These are phyloP conservation scores for Acanthiza pusilla DNA, from an alignment of 2,797 vertebrate genomes.

Conservation along the genomic window DNA sequence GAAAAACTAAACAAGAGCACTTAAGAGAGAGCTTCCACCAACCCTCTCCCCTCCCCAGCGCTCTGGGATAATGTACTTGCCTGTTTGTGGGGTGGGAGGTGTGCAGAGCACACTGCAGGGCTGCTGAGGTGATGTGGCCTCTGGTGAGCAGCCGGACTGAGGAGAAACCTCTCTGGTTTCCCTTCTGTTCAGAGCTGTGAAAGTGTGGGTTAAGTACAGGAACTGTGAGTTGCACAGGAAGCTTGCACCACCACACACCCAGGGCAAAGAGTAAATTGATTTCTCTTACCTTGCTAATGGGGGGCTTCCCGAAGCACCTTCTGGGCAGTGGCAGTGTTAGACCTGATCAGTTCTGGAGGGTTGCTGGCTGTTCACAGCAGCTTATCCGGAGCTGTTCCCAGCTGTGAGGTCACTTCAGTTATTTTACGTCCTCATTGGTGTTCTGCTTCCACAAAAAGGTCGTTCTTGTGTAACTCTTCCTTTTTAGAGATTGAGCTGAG, in stretches of 20 bases:
- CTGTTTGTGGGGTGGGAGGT: fast-evolving
- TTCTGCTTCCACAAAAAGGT: fast-evolving
- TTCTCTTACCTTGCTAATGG: neutral
- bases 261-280: neutral
- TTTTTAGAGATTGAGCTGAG: fast-evolving
- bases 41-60: fast-evolving
- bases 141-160: neutral
- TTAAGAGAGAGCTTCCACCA: neutral
- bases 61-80: neutral
- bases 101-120: fast-evolving
- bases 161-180: neutral
- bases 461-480: neutral
- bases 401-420: neutral
- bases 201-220: neutral
- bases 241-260: neutral
- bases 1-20: neutral
- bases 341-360: neutral
- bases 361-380: neutral
- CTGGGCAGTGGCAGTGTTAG: neutral
- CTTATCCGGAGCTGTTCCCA: neutral
- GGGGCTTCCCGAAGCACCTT: fast-evolving
- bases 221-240: neutral
- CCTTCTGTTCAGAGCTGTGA: neutral
- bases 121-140: fast-evolving
- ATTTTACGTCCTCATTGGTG: too few species aligned